A percentile compares a stretch with the other conserved stretches of the same genome.
These are phyloP conservation scores for Homarus americanus DNA, from an alignment of 1,140 invertebrate species.

Conservation along the genomic window DNA sequence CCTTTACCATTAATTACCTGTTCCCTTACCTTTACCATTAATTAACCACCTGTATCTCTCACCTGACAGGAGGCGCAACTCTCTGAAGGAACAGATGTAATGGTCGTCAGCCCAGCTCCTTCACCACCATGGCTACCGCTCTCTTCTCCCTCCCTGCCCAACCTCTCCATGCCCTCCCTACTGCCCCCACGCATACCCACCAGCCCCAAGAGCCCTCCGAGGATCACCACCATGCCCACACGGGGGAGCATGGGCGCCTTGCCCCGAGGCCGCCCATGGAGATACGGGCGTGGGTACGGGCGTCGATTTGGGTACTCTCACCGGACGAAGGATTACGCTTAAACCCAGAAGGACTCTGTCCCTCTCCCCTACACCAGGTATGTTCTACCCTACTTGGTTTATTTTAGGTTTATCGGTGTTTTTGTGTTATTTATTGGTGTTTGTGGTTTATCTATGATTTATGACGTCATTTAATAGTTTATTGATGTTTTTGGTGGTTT, in stretches of 20 bases:
- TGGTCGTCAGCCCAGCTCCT: background rate
- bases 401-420: no score
- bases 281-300: conserved; percentile 43
- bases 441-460: no score
- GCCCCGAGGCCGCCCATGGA: conserved; percentile 22
- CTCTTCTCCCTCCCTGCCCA: conserved; percentile 65
- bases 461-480: no score
- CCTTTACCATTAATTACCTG: no score
- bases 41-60: no score
- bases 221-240: conserved; percentile 14
- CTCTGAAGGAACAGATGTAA: no score
- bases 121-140: conserved; percentile 62
- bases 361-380: conserved; percentile 73
- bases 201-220: conserved; percentile 24
- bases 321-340: conserved; percentile 69
- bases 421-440: no score
- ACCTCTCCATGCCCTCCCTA: conserved; percentile 9
- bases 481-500: no score
- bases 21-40: no score
- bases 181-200: conserved; percentile 8
- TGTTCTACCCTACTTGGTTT: no score
- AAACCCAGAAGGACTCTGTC: conserved; percentile 73
- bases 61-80: no score
- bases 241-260: conserved; percentile 13
- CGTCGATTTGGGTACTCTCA: conserved; percentile 72